Evolutionary conservation across 2,113 vertebrate genomes (phyloP), one percentile per base, ranked within the genome.

Genomic region (Oncorhynchus keta): DNA sequence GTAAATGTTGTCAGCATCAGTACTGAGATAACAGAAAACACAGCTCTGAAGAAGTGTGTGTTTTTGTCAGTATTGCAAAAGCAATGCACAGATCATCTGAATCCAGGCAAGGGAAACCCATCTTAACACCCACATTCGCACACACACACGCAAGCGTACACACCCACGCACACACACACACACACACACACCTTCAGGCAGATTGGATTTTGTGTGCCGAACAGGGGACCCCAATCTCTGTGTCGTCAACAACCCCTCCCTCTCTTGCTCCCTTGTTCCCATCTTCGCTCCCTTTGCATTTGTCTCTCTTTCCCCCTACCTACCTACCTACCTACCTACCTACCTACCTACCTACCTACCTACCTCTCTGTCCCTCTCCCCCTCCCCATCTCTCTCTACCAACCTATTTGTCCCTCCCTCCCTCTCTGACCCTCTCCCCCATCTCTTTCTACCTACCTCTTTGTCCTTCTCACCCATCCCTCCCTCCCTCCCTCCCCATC

Each of bases 161-260:
- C 32, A 76, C 1, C 26, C 57, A 79, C 35, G 35, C 35, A 20
- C 73, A 26, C 12, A 20, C 64, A 67, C 14, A 1, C 62, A 32
- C 62, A 14, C 32, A 45, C 51, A 7, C 35, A 35, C 35, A n/a
- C 28, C 28, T 28, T 28, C 28, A 28, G 28, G 28, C 28, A 28
- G 28, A 28, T 28, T 28, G 28, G 3, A 28, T 3, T 28, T 16
- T 35, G 65, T 39, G 35, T 39, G 35, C 35, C 1, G 7, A 68
- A 32, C 48, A 76, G 78, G 68, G 73, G 84, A 82, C 80, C 78
- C 73, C 73, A 69, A 57, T 59, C 59, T 78, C 65, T 67, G 18
- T 62, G 45, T 28, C 35, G 32, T 28, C 35, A 11, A n/a, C 32
- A 6, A 20, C 16, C 51, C 45, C 39, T 26, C 28, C 32, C 55